Percentiles rank a stretch among this genome's conserved stretches.
Evolutionary conservation across 1,140 invertebrate genomes (phyloP).

Genomic region (Cydia splendana): DNA sequence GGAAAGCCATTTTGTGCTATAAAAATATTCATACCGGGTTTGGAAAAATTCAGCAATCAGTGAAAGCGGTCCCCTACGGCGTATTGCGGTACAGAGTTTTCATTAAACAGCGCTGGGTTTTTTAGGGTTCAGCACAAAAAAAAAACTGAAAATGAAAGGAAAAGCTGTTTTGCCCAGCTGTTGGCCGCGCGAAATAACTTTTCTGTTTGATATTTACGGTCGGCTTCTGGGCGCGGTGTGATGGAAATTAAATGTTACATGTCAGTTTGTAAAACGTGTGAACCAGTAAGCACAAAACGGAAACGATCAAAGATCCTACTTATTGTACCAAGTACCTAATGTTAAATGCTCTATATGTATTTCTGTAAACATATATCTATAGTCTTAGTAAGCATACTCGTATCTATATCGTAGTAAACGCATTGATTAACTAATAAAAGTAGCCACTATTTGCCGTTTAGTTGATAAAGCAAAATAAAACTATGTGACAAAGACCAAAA

Average conservation of each 20-base stretch:
- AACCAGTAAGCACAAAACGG: background rate
- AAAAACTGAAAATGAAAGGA: background rate
- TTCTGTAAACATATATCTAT: too few species aligned
- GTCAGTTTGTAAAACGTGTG: background rate
- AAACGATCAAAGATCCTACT: too few species aligned
- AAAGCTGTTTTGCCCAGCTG: constrained; percentile 21
- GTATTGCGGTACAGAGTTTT: constrained; percentile 71
- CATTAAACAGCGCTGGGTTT: constrained; percentile 71
- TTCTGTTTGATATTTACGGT: constrained; percentile 22
- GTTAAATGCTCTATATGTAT: too few species aligned
- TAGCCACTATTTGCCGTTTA: too few species aligned
- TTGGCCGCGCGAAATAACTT: constrained; percentile 15
- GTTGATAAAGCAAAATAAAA: too few species aligned
- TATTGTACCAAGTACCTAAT: too few species aligned
- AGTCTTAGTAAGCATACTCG: too few species aligned
- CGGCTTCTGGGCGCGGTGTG: background rate
- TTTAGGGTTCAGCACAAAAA: constrained; percentile 39
- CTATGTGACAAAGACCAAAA: too few species aligned
- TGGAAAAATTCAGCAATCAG: constrained; percentile 69
- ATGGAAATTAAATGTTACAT: background rate
- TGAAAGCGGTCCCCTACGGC: constrained; percentile 68
- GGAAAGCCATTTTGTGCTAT: constrained; percentile 48
- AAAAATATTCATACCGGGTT: constrained; percentile 68
- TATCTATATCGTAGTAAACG: too few species aligned
- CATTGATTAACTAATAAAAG: too few species aligned